Conservation (phyloP, 2,888 invertebrate species). For the Pyrrhia umbra region DNA sequence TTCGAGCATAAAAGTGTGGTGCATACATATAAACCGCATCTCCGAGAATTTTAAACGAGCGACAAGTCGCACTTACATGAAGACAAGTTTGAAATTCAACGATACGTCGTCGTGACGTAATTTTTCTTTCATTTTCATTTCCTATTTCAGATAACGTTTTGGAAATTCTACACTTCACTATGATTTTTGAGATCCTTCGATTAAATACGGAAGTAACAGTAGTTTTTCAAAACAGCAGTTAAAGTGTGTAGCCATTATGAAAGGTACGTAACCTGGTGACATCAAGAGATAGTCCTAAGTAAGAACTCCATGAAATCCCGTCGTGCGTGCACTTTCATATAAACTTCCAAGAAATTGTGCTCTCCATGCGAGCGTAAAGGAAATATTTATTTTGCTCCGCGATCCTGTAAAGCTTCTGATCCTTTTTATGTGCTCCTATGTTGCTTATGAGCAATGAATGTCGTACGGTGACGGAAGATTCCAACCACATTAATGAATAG, state of each 20-base stretch:
- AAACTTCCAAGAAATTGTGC: conserved; percentile 70
- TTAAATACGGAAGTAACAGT: not conserved
- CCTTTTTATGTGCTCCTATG: conserved; percentile 81
- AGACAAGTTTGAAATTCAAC: conserved; percentile 37
- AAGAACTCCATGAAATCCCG: conserved; percentile 72
- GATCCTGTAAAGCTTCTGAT: conserved; percentile 81
- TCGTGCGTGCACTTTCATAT: conserved; percentile 74
- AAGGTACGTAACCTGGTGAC: not conserved
- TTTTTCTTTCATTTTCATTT: conserved; percentile 18
- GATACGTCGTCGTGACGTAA: conserved; percentile 3
- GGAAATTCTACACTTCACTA: conserved; percentile 1
- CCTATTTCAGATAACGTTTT: conserved; percentile 9
- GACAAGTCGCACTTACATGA: conserved; percentile 17
- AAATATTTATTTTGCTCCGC: conserved; percentile 82
- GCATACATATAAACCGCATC: conserved; percentile 24
- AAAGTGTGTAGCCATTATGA: not conserved
- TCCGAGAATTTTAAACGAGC: conserved; percentile 34
- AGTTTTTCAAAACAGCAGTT: not conserved
- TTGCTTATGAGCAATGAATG: conserved; percentile 80
- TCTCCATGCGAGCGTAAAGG: conserved; percentile 73
- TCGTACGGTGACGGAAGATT: conserved; percentile 69
- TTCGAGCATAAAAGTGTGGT: conserved; percentile 35
- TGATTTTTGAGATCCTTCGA: not conserved
- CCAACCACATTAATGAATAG: conserved; percentile 65
- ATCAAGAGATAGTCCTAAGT: conserved; percentile 54